Evolutionary conservation across 2,797 vertebrate genomes (phyloP).

Genomic region (Arremon brunneinucha): DNA sequence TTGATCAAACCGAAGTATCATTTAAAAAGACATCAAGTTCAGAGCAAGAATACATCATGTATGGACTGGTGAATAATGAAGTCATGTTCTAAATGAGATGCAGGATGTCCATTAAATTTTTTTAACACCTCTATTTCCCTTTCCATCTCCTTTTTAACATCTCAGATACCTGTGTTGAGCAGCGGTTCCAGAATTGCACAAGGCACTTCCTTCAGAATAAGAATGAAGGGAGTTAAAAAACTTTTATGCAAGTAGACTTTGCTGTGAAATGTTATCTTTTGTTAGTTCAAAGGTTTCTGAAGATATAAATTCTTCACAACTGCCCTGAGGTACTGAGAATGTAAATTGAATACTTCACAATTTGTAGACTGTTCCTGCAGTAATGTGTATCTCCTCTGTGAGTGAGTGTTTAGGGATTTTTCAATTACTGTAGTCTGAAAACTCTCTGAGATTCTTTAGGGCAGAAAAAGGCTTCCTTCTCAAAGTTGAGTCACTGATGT

Average conservation of each 20-base stretch:
- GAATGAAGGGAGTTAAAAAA: conserved; percentile 73
- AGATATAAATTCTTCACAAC: conserved; percentile 81
- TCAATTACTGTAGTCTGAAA: conserved; percentile 83
- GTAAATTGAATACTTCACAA: conserved; percentile 85
- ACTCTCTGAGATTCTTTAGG: conserved; percentile 78
- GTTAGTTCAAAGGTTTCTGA: conserved; percentile 83
- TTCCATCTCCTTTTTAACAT: neutral
- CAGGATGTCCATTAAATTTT: neutral
- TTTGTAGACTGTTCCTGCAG: conserved; percentile 79
- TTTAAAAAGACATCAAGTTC: conserved; percentile 48
- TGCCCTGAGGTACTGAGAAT: conserved; percentile 80
- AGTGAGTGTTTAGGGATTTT: conserved; percentile 81
- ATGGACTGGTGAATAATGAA: conserved; percentile 43
- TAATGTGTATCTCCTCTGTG: conserved; percentile 81
- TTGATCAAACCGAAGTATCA: conserved; percentile 43
- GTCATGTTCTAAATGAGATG: conserved; percentile 33
- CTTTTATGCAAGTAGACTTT: conserved; percentile 75
- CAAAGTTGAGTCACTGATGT: conserved; percentile 79
- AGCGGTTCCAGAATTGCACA: neutral
- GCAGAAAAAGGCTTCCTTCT: conserved; percentile 76
- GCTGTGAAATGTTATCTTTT: conserved; percentile 81
- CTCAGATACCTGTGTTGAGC: neutral
- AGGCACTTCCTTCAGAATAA: conserved; percentile 59
- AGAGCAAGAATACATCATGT: conserved; percentile 6
- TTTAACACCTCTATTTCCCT: conserved; percentile 4